phyloP scores from a whole-genome alignment of 2,888 invertebrate species.

The Parapristionchus giblindavisi region DNA sequence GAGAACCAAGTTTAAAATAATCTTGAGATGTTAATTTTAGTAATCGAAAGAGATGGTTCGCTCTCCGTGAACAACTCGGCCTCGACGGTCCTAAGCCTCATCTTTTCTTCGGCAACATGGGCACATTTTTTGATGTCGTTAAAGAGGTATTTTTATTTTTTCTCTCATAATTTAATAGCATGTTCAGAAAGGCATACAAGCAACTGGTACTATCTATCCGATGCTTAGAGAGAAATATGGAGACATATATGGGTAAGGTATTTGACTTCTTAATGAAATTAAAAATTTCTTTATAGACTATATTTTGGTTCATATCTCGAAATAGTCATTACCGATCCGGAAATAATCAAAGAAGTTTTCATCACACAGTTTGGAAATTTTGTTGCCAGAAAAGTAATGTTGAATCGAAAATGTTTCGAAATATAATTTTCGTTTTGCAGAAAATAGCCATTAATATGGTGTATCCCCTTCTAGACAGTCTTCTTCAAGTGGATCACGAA shows the following conservation, averaged over 20 bases:
- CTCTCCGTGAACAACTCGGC: neutral
- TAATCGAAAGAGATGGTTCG: neutral
- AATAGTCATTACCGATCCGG: too few species aligned
- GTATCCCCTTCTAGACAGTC: neutral
- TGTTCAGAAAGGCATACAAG: neutral
- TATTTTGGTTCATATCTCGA: too few species aligned
- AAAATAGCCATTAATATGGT: neutral
- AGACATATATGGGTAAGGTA: neutral
- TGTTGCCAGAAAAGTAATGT: neutral
- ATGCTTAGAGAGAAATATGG: neutral
- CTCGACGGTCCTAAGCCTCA: neutral
- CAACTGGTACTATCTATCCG: neutral
- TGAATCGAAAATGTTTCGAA: too few species aligned
- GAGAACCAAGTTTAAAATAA: too few species aligned
- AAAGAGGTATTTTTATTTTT: neutral
- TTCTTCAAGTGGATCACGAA: neutral
- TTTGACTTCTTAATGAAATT: neutral
- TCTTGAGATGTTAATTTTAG: too few species aligned
- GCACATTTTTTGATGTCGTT: neutral
- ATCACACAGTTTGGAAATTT: neutral
- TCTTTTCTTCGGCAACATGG: neutral
- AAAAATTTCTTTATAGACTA: too few species aligned
- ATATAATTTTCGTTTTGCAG: too few species aligned
- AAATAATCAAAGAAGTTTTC: neutral
- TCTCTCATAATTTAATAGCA: neutral